phyloP scores from a whole-genome alignment of 2,888 invertebrate species.

The Beris morrisii region DNA sequence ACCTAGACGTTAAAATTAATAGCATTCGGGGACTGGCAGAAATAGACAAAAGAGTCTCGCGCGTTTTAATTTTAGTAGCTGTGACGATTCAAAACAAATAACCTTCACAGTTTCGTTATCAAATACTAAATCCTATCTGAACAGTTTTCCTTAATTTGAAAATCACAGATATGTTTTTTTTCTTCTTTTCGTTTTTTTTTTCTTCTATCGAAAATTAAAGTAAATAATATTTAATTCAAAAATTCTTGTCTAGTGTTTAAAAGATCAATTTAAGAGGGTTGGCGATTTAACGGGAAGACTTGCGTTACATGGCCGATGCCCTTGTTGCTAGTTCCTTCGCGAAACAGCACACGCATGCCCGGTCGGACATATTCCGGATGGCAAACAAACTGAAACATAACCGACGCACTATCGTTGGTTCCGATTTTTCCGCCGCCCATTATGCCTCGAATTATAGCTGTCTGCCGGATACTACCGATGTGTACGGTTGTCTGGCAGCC shows the following conservation, averaged over 20 bases:
- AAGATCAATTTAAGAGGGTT: conserved; percentile 19
- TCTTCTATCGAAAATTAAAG: not conserved
- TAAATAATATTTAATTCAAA: not conserved
- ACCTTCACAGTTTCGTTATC: not conserved
- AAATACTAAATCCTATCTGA: conserved; percentile 13
- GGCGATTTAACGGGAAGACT: conserved; percentile 64
- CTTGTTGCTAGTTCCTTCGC: conserved; percentile 77
- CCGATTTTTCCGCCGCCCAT: conserved; percentile 61
- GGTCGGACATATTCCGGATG: conserved; percentile 84
- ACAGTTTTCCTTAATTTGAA: conserved; percentile 8
- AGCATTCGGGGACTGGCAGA: no score
- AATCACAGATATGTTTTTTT: conserved; percentile 29
- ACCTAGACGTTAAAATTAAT: no score
- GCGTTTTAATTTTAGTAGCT: no score
- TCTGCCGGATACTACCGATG: conserved; percentile 93
- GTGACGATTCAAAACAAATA: no score
- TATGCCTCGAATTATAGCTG: conserved; percentile 83
- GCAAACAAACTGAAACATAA: conserved; percentile 83
- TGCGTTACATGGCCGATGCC: conserved; percentile 84
- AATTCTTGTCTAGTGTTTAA: conserved; percentile 11
- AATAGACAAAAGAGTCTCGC: no score
- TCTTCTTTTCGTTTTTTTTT: not conserved
- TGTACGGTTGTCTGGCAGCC: conserved; percentile 93
- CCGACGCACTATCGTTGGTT: conserved; percentile 84
- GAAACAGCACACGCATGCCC: conserved; percentile 77